Evolutionary conservation across 2,888 invertebrate genomes (phyloP), one percentile per base, ranked within the genome.

Genomic region (Eurytoma adleriae): DNA sequence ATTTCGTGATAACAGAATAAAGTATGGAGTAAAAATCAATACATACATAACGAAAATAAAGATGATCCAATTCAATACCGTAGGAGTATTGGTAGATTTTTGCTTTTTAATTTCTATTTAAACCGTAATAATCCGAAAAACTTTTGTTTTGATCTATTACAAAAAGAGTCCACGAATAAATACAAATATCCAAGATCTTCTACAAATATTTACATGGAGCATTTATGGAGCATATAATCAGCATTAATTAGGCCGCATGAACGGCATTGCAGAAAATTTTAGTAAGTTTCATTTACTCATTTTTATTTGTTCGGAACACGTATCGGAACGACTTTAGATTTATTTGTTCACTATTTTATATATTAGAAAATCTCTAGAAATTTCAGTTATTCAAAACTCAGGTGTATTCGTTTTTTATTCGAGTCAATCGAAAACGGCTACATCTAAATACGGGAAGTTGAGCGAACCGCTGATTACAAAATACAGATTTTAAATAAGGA

Each of bases 151-250:
- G 66, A 66, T 56, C 59, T 82, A 76, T 76, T 74, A 78, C 48
- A 74, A 56, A 61, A 81, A 67, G 80, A 82, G 77, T 74, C 77
- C 70, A 79, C 74, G 78, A 84, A 82, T 84, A 78, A 82, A 83
- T 82, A 70, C 77, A 64, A 66, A 78, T 74, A 77, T 67, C 57
- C 70, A 82, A 81, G 64, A 79, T 80, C 64, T 79, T 64, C 57
- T 76, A 78, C 30, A 78, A 76, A 56, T 73, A 79, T 80, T 62
- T 57, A 74, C 24, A 70, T 64, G 56, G 57, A 79, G 40, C 62
- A 74, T 24, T 24, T 1, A 24, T 24, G 24, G 24, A 24, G 24
- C 24, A 24, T 24, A 79, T 73, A 56, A 77, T 40, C 64, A 76
- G 50, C 70, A 69, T 75, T 73, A 30, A 48, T 75, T 64, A 83